phyloP scores from a whole-genome alignment of 92 coral and sea anemone genomes.

The Epizoanthus fatuus region DNA sequence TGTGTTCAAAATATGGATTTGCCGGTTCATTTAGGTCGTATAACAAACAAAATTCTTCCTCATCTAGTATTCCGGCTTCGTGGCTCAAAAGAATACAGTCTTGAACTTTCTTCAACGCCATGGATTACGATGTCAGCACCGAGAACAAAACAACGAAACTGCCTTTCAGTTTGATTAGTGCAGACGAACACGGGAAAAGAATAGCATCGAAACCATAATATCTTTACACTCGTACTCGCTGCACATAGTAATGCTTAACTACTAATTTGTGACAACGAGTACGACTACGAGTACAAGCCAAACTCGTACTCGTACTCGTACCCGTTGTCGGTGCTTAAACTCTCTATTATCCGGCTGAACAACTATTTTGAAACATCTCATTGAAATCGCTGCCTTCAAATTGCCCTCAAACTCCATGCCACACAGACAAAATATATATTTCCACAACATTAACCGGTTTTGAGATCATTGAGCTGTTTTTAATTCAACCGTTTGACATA shows the following conservation, averaged over 20 bases:
- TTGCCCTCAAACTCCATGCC: no score
- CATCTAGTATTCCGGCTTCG: slow-evolving; percentile 22
- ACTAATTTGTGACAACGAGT: slow-evolving; percentile 12
- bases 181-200: slow-evolving; percentile 15
- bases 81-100: slow-evolving; percentile 27
- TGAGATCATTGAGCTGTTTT: no score
- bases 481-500: no score
- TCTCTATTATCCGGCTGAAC: no score
- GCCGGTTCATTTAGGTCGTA: slow-evolving; percentile 23
- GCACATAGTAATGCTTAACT: slow-evolving; percentile 14
- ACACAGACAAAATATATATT: no score
- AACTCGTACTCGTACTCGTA: background rate
- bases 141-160: slow-evolving; percentile 13
- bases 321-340: no score
- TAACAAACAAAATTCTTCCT: slow-evolving; percentile 31
- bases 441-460: no score
- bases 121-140: background rate
- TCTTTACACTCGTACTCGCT: slow-evolving; percentile 18
- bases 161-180: background rate
- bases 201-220: slow-evolving; percentile 28
- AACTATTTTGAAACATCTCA: no score
- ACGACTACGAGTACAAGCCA: slow-evolving; percentile 14
- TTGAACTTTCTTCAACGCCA: slow-evolving; percentile 6
- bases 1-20: slow-evolving; percentile 24
- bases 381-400: no score